Percentiles rank a stretch among this genome's conserved stretches.
phyloP scores from a whole-genome alignment of 2,797 vertebrate genomes.

The Scarus forsteni region DNA sequence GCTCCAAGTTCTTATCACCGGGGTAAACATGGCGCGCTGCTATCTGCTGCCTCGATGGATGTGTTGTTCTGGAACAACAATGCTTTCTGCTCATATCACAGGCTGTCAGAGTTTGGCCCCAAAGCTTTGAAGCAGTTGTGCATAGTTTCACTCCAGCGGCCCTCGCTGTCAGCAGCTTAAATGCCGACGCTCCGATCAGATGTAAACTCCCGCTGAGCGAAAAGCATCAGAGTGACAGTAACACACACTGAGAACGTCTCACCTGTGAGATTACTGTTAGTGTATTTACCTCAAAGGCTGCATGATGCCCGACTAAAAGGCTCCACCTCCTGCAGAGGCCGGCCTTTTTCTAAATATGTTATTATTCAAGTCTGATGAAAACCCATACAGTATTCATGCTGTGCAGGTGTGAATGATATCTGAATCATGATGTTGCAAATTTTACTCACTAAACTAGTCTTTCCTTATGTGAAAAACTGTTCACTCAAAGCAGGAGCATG shows the following conservation, averaged over 20 bases:
- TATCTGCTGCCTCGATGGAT: conserved; percentile 35
- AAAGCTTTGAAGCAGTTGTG: conserved; percentile 11
- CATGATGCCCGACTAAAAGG: not conserved
- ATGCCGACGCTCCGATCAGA: not conserved
- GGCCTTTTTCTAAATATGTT: not conserved
- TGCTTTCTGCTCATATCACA: conserved; percentile 35
- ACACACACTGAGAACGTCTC: not conserved
- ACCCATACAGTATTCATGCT: not conserved
- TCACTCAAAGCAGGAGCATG: no score
- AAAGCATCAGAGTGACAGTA: not conserved
- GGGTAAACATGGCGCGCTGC: conserved; percentile 11
- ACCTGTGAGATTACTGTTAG: not conserved
- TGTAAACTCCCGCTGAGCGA: not conserved
- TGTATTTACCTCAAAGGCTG: not conserved
- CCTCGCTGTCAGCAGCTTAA: not conserved
- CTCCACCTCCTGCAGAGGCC: not conserved
- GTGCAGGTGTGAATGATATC: no score
- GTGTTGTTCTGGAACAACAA: conserved; percentile 16
- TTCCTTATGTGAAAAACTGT: no score
- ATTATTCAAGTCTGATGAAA: not conserved
- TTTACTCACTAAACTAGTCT: no score
- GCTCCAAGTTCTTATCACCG: conserved; percentile 16
- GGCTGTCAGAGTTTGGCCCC: conserved; percentile 21
- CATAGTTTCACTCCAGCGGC: conserved; percentile 5
- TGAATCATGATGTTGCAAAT: no score